These are phyloP conservation scores for Dipodomys spectabilis DNA, from an alignment of 2,113 vertebrate species.

Conservation along the genomic window DNA sequence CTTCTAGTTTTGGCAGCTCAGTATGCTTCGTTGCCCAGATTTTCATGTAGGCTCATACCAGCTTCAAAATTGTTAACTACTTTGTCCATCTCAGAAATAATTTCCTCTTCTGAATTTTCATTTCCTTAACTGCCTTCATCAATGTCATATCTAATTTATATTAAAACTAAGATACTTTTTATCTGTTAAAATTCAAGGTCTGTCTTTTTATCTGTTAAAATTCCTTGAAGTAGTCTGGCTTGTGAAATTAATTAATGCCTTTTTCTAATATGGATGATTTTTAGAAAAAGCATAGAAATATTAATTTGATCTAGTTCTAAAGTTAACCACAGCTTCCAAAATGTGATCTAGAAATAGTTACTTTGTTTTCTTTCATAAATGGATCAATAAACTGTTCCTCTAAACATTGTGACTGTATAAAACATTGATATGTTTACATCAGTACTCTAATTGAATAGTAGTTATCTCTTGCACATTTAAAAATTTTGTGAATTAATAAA, in stretches of 20 bases:
- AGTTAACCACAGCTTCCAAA: neutral
- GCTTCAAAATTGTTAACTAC: neutral
- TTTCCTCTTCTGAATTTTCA: neutral
- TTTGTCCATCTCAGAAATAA: neutral
- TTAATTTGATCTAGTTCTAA: too few species aligned
- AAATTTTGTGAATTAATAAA: neutral
- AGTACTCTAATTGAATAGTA: neutral
- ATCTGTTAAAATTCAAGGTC: neutral
- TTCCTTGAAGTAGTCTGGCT: neutral
- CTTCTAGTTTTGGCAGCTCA: neutral
- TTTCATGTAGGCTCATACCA: neutral
- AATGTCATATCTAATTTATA: neutral
- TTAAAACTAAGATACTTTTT: neutral
- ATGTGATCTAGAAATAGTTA: constrained; percentile 2
- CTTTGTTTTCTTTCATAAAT: too few species aligned
- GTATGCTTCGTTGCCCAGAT: neutral
- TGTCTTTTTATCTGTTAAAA: neutral
- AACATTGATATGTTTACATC: neutral
- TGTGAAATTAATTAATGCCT: neutral
- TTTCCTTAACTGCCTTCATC: neutral
- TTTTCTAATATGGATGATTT: neutral
- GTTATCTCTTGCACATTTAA: neutral
- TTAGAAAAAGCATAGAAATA: too few species aligned
- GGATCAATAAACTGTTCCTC: neutral
- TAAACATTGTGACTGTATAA: neutral